Percentiles rank a stretch among this genome's conserved stretches.
Evolutionary conservation across 2,888 invertebrate genomes (phyloP).

Genomic region (Caenorhabditis virilis): DNA sequence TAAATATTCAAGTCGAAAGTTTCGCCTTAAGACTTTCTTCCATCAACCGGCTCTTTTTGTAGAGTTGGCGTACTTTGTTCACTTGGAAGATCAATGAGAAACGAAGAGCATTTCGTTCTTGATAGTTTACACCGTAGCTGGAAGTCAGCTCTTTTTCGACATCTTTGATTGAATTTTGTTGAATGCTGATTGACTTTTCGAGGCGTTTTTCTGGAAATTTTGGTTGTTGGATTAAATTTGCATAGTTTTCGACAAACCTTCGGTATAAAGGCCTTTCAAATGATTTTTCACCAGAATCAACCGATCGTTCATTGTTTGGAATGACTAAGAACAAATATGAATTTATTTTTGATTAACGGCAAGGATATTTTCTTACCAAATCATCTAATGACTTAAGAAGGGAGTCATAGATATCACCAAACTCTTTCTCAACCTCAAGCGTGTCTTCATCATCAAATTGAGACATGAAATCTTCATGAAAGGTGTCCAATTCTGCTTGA

Average conservation of each 20-base stretch:
- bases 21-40: constrained; percentile 28
- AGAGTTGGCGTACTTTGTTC: constrained; percentile 18
- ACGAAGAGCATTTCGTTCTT: constrained; percentile 20
- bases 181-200: constrained; percentile 10
- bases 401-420: constrained; percentile 10
- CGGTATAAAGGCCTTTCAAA: neutral
- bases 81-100: constrained; percentile 11
- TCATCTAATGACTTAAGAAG: constrained; percentile 17
- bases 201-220: constrained; percentile 17
- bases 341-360: neutral
- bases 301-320: constrained; percentile 27
- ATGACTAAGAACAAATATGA: constrained; percentile 15
- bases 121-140: constrained; percentile 20
- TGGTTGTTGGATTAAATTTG: neutral
- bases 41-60: constrained; percentile 23
- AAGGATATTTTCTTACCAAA: constrained; percentile 5
- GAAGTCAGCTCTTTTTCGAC: constrained; percentile 4
- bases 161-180: neutral
- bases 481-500: constrained; percentile 7
- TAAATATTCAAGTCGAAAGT: constrained; percentile 1
- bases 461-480: constrained; percentile 7
- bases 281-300: neutral
- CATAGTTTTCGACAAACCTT: constrained; percentile 12
- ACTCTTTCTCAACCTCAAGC: neutral
- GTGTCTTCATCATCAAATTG: constrained; percentile 9